A percentile compares a stretch with the other conserved stretches of the same genome.
Conservation (phyloP, 2,888 invertebrate genomes). For the Tachina fera region DNA sequence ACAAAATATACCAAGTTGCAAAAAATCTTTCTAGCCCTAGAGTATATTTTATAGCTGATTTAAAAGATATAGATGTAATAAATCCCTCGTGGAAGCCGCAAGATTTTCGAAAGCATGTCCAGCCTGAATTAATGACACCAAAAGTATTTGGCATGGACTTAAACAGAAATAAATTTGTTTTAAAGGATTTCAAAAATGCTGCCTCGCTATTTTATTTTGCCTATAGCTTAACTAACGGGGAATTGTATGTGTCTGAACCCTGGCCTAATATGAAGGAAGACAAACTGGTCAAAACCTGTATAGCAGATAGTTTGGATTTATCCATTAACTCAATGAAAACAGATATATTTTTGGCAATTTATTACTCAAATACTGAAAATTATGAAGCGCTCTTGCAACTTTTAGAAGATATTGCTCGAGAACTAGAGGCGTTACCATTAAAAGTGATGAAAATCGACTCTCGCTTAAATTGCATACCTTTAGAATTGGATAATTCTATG, state of each 20-base stretch:
- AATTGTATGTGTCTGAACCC: slow-evolving; percentile 51
- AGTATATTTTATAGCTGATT: slow-evolving; percentile 59
- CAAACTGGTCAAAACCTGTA: slow-evolving; percentile 49
- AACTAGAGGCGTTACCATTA: slow-evolving; percentile 1
- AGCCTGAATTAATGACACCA: neutral
- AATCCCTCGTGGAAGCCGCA: slow-evolving; percentile 44
- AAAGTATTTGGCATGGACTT: slow-evolving; percentile 58
- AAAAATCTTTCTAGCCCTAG: slow-evolving; percentile 1
- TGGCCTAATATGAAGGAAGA: slow-evolving; percentile 31
- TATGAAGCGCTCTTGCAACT: slow-evolving; percentile 22
- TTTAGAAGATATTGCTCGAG: slow-evolving; percentile 30
- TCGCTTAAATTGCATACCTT: slow-evolving; percentile 44
- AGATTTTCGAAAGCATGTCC: slow-evolving; percentile 18
- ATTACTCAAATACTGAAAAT: slow-evolving; percentile 37
- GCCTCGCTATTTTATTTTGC: slow-evolving; percentile 49
- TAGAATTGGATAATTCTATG: slow-evolving; percentile 42
- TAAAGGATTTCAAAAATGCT: slow-evolving; percentile 24
- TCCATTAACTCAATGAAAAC: slow-evolving; percentile 37
- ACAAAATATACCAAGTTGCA: slow-evolving; percentile 58
- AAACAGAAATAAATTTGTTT: slow-evolving; percentile 39
- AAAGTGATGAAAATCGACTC: slow-evolving; percentile 58
- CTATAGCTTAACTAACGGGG: slow-evolving; percentile 26
- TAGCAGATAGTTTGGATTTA: slow-evolving; percentile 47
- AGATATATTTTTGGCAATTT: slow-evolving; percentile 54
- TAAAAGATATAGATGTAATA: slow-evolving; percentile 56